Base-by-base conservation (phyloP, 2,113 vertebrate genomes). In the Callionymus lyra region DNA sequence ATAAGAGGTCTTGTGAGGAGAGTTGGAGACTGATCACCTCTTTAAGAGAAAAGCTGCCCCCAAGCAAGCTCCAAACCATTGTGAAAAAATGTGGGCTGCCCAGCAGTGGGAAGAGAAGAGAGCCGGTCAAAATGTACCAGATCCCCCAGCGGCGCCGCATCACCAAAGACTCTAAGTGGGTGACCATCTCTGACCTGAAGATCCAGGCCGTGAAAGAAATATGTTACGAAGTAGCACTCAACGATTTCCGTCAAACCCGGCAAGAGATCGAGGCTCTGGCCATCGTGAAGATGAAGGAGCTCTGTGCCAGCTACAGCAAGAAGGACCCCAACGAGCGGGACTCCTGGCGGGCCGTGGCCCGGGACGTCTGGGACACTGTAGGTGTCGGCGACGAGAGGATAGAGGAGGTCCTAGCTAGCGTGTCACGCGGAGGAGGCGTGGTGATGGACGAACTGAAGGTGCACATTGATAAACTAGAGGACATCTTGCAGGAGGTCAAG, bases 11-110 rank as follows among this genome's bases (percentile, higher is more conserved):
- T 72, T 99, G 95, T 58, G 95, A 99, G 75, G 95, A 99, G 82
- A 99, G 95, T 87, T 99, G 95, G 95, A 93, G 93, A 84, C 87
- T 99, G 82, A 98, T 99, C 76, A 96, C 94, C 74, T 97, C 95
- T 76, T 77, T 99, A 87, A 90, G 95, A 83, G 94, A 99, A 86
- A 99, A 99, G 84, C 91, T 99, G 62, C 95, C 95, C 63, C 93
- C 95, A 74, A 98, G 95, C 89, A 99, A 99, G 87, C 79, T 99
- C 54, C 95, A 98, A 82, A 91, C 90, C 82, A 99, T 99, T 84
- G 94, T 99, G 72, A 97, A 91, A 92, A 98, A 97, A 74, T 99
- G 95, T 65, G 95, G 95, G 63, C 88, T 99, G 77, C 95, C 95
- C 68, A 99, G 95, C 88, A 99, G 95, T 59, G 95, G 95, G 55